Evolutionary conservation across 2,797 vertebrate species (phyloP), one percentile per base, ranked within the genome.

Genomic region (Tinamus major): DNA sequence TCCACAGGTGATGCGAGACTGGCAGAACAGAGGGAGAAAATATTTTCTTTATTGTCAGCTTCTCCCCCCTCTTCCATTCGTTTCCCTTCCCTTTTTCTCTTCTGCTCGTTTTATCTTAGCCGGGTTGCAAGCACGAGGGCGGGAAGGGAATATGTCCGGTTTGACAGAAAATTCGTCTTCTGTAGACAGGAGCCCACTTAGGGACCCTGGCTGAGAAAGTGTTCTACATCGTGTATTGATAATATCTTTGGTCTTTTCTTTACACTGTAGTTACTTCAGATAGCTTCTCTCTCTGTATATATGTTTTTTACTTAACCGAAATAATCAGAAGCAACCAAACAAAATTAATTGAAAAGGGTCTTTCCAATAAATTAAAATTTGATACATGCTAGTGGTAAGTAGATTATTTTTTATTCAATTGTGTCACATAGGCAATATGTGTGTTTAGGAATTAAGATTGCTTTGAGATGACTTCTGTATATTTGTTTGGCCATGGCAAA

Each of bases 81-180:
- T 27, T 83, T 72, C 29, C 69, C 44, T 87, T 85, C 33, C 14
- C 26, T 80, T 80, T 42, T 79, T 56, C 39, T 46, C 13, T 82
- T 70, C 59, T 51, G 41, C 59, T 92, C 0, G 0, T 79, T 95
- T 93, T 63, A 51, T 83, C 85, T 83, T 44, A 1, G 14, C 26
- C 84, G 41, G 79, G 69, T 65, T 83, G 72, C 11, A 5, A 20
- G 68, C 68, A 0, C 0, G 0, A 75, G 71, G 29, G 44, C 10
- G 5, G 58, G 84, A 53, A 79, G 63, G 41, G 81, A 93, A 85
- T 44, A 20, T 8, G 20, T 69, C 76, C 82, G 35, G 5, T 85
- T 79, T 90, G 89, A 61, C 65, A 84, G 51, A 89, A 94, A 85
- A 16, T 46, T 85, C 27, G 44, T 85, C 75, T 94, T 78, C 90